Conservation (phyloP, 2,797 vertebrate genomes). For the Argentina silus region DNA sequence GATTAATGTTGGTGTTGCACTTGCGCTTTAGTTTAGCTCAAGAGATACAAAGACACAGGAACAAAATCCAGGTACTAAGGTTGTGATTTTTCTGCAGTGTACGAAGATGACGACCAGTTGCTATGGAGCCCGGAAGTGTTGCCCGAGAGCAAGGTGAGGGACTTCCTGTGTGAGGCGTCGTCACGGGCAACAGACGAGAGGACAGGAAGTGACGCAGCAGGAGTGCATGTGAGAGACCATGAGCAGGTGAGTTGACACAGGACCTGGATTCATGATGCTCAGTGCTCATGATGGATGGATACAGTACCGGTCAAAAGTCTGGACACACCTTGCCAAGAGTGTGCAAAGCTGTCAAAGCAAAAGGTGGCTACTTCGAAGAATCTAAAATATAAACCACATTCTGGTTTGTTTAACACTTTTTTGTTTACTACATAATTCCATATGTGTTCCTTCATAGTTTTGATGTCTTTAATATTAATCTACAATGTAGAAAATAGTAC, state of each 20-base stretch:
- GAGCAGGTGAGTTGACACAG: conserved; percentile 83
- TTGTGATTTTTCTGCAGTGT: conserved; percentile 71
- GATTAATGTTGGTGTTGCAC: not conserved
- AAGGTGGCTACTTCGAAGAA: no score
- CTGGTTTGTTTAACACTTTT: no score
- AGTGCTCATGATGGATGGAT: not conserved
- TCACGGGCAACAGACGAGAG: conserved; percentile 84
- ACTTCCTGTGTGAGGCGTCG: conserved; percentile 87
- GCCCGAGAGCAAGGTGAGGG: conserved; percentile 89
- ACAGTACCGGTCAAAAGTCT: no score
- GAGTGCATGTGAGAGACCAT: conserved; percentile 85
- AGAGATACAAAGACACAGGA: not conserved
- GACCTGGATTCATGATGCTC: not conserved
- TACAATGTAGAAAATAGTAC: no score
- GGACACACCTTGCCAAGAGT: no score
- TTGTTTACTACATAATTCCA: no score
- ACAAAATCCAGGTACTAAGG: not conserved
- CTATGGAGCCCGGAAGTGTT: conserved; percentile 90
- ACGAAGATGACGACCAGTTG: conserved; percentile 92
- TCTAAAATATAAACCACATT: no score
- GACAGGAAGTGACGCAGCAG: conserved; percentile 77
- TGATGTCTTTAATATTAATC: no score
- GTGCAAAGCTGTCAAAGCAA: no score
- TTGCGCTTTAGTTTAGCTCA: not conserved
- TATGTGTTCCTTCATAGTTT: no score